Conservation (phyloP, 2,797 vertebrate species). For the Pteronotus mesoamericanus region DNA sequence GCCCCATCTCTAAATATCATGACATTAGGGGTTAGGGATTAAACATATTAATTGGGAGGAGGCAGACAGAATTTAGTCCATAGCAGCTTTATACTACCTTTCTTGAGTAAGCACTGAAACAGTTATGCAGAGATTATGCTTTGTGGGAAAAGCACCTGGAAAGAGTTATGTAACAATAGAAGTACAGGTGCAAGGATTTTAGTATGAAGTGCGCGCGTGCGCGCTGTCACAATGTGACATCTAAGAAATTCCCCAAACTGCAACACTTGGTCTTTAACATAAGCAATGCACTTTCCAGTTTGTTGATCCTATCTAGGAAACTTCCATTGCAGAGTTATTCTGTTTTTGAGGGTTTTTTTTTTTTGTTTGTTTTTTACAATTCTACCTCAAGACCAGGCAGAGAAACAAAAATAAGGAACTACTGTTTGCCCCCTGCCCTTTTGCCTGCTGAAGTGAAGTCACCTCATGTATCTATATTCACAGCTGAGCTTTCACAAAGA, state of each 20-base stretch:
- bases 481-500: neutral
- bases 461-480: neutral
- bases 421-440: neutral
- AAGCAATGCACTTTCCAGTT: neutral
- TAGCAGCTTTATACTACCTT: neutral
- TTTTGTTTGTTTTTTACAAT: neutral
- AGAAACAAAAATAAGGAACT: neutral
- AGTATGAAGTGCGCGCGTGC: neutral
- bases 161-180: neutral
- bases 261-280: neutral
- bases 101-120: neutral
- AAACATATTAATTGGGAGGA: neutral
- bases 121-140: neutral
- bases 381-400: neutral
- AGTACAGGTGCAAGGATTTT: neutral
- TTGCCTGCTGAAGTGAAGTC: neutral
- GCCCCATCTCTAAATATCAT: neutral
- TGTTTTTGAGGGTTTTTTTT: neutral
- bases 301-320: neutral
- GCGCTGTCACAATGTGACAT: neutral
- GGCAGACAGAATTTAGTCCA: neutral
- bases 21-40: neutral
- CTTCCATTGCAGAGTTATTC: neutral
- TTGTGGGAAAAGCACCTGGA: neutral
- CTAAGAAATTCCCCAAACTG: neutral